These are phyloP conservation scores for Tachina grossa DNA, from an alignment of 2,888 invertebrate genomes.

Conservation along the genomic window DNA sequence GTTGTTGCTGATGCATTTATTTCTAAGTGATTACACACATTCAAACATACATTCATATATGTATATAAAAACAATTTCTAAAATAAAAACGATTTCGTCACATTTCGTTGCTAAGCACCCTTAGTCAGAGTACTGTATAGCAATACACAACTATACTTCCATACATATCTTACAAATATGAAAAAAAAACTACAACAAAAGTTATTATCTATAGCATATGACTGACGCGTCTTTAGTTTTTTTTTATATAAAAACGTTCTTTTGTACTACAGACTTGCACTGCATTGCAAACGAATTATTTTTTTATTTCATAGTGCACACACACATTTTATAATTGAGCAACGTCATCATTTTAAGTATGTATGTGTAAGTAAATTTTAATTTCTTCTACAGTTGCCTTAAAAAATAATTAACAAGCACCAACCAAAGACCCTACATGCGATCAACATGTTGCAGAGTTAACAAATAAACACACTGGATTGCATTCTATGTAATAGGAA, in stretches of 20 bases:
- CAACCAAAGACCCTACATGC: constrained; percentile 41
- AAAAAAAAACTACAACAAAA: constrained; percentile 26
- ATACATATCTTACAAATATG: constrained; percentile 12
- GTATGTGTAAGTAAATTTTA: background rate
- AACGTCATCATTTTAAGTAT: constrained; percentile 51
- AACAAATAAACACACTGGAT: background rate
- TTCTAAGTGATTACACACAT: background rate
- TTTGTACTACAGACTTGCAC: constrained; percentile 11
- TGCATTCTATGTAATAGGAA: background rate
- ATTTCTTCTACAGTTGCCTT: background rate
- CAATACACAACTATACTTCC: background rate
- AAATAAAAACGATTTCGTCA: constrained; percentile 1
- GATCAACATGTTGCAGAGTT: constrained; percentile 39
- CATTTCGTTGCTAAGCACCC: constrained; percentile 51
- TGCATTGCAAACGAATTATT: constrained; percentile 52
- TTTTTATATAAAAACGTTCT: constrained; percentile 7
- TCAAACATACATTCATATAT: background rate
- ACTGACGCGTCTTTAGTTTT: constrained; percentile 31
- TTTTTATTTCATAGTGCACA: constrained; percentile 30
- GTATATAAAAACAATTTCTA: constrained; percentile 22
- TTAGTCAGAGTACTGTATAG: constrained; percentile 8
- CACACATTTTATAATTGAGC: constrained; percentile 38
- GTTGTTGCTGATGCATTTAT: too few species aligned
- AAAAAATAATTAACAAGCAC: constrained; percentile 10
- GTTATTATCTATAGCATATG: constrained; percentile 47